Percentiles rank a stretch among this genome's conserved stretches.
Evolutionary conservation across 2,113 vertebrate genomes (phyloP).

Genomic region (Ciconia stormi): DNA sequence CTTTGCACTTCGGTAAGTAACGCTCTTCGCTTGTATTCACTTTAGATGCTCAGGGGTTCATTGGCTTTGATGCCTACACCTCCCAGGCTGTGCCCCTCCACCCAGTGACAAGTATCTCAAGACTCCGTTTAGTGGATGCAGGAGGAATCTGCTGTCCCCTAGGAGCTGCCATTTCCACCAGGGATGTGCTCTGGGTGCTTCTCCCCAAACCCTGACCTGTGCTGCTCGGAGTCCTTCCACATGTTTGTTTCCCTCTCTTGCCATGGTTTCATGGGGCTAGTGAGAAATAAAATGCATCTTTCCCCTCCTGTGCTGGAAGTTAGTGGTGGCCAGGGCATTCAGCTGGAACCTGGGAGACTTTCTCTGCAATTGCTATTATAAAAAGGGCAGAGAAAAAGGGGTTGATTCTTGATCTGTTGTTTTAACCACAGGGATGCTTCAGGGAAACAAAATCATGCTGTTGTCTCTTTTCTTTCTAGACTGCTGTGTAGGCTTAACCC

Average conservation of each 20-base stretch:
- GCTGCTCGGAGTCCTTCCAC: background rate
- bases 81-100: background rate
- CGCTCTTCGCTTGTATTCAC: background rate
- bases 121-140: background rate
- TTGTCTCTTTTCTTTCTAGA: background rate
- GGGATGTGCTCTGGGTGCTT: background rate
- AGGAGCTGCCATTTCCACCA: fast-evolving
- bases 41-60: background rate
- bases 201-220: fast-evolving
- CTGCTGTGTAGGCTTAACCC: background rate
- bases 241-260: background rate
- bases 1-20: background rate
- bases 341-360: background rate
- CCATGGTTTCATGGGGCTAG: background rate
- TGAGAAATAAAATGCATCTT: background rate
- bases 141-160: background rate
- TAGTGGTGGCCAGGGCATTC: background rate
- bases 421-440: background rate
- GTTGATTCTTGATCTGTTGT: background rate
- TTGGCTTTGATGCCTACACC: background rate
- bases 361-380: background rate
- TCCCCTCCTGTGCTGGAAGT: background rate
- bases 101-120: background rate
- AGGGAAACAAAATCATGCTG: background rate
- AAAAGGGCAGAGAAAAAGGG: background rate